Conservation (phyloP, 2,797 vertebrate species). For the Oophaga sylvatica region DNA sequence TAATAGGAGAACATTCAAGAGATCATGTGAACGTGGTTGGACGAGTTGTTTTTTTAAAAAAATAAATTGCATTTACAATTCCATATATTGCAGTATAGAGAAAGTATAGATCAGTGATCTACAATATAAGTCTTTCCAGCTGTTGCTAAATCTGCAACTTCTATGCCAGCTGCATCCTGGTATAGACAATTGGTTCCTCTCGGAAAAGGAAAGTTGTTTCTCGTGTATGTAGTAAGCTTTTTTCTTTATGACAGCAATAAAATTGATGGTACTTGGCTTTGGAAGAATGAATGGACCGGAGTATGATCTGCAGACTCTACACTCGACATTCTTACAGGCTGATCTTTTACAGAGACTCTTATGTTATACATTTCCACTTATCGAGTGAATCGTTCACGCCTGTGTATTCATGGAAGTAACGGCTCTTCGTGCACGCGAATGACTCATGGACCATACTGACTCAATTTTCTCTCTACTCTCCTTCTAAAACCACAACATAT, state of each 20-base stretch:
- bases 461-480: neutral
- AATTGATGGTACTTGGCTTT: neutral
- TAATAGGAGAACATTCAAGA: neutral
- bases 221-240: neutral
- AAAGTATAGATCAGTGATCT: neutral
- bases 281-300: neutral
- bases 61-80: neutral
- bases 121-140: neutral
- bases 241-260: neutral
- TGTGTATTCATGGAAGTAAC: neutral
- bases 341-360: neutral
- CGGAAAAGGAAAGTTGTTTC: neutral
- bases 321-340: neutral
- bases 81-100: neutral
- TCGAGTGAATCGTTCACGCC: constrained; percentile 1
- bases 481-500: constrained; percentile 22
- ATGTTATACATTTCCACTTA: neutral
- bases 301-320: neutral
- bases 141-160: neutral
- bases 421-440: neutral
- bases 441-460: constrained; percentile 22
- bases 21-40: neutral
- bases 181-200: neutral
- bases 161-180: neutral
- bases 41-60: no score